Evolutionary conservation across 2,797 vertebrate species (phyloP).

Genomic region (Melopsittacus undulatus): DNA sequence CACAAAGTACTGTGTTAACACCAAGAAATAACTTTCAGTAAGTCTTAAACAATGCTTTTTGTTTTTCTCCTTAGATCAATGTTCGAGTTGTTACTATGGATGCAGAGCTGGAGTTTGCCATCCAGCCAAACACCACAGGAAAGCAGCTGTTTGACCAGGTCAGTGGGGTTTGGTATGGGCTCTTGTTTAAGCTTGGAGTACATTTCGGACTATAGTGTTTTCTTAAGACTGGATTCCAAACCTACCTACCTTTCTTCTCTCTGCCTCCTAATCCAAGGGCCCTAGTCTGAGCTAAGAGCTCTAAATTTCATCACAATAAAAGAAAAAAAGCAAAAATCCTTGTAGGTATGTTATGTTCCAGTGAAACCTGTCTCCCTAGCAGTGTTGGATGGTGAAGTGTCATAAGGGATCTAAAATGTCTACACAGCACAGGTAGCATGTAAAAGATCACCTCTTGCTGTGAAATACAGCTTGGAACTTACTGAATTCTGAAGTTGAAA

Average conservation of each 20-base stretch:
- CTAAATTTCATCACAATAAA: neutral
- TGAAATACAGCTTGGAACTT: neutral
- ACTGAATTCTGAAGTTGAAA: neutral
- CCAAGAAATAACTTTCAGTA: neutral
- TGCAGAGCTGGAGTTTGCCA: slow-evolving; percentile 97
- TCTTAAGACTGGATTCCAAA: slow-evolving; percentile 1
- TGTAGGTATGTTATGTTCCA: neutral
- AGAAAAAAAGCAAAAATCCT: neutral
- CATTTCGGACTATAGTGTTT: neutral
- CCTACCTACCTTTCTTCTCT: neutral
- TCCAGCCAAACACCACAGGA: slow-evolving; percentile 94
- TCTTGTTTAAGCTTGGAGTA: neutral
- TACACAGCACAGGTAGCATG: neutral
- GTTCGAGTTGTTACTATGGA: slow-evolving; percentile 97
- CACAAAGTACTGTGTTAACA: neutral
- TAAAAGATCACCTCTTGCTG: neutral
- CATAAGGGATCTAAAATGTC: neutral
- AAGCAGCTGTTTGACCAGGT: slow-evolving; percentile 99
- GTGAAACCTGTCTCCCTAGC: neutral
- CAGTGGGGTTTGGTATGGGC: slow-evolving; percentile 36
- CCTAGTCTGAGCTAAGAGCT: neutral
- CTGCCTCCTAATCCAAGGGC: neutral
- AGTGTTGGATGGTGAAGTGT: neutral
- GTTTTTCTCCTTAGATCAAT: slow-evolving; percentile 84
- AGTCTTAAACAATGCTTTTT: slow-evolving; percentile 37